Percentiles rank a stretch among this genome's conserved stretches.
Evolutionary conservation across 2,797 vertebrate species (phyloP).

Genomic region (Coregonus sp.): DNA sequence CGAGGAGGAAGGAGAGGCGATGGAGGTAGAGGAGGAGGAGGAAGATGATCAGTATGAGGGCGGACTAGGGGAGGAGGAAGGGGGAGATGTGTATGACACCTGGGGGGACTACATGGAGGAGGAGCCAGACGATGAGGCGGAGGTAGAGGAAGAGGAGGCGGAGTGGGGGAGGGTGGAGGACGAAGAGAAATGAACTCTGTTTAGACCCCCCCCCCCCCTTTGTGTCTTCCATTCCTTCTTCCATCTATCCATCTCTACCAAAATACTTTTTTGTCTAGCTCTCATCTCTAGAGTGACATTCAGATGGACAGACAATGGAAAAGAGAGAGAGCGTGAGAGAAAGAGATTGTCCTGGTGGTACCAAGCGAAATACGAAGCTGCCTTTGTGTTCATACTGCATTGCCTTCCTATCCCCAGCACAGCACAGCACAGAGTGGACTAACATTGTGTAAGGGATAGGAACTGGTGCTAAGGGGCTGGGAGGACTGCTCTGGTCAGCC

Average conservation of each 20-base stretch:
- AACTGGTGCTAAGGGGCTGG: conserved; percentile 75
- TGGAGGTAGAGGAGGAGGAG: conserved; percentile 38
- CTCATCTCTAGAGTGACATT: conserved; percentile 26
- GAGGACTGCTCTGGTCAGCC: conserved; percentile 57
- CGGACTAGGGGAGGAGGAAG: conserved; percentile 32
- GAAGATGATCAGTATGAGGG: conserved; percentile 8
- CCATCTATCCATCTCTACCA: conserved; percentile 20
- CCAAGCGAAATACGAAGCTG: conserved; percentile 62
- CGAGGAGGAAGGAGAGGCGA: conserved; percentile 49
- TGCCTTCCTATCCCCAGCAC: conserved; percentile 68
- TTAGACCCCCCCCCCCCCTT: not conserved
- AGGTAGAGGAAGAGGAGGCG: conserved; percentile 62
- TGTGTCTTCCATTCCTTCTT: conserved; percentile 16
- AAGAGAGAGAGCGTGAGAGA: conserved; percentile 5
- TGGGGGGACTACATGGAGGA: conserved; percentile 57
- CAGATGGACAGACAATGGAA: conserved; percentile 27
- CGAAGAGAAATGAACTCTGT: conserved; percentile 55
- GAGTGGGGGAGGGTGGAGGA: conserved; percentile 64
- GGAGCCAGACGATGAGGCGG: conserved; percentile 56
- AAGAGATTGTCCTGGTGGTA: conserved; percentile 51
- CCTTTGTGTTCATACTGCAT: conserved; percentile 66
- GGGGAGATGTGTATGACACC: conserved; percentile 45
- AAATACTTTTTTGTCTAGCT: conserved; percentile 28
- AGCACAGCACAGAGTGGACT: conserved; percentile 24
- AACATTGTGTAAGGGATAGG: conserved; percentile 47